These are phyloP conservation scores for Latheticus oryzae DNA, from an alignment of 2,888 invertebrate species.

Conservation along the genomic window DNA sequence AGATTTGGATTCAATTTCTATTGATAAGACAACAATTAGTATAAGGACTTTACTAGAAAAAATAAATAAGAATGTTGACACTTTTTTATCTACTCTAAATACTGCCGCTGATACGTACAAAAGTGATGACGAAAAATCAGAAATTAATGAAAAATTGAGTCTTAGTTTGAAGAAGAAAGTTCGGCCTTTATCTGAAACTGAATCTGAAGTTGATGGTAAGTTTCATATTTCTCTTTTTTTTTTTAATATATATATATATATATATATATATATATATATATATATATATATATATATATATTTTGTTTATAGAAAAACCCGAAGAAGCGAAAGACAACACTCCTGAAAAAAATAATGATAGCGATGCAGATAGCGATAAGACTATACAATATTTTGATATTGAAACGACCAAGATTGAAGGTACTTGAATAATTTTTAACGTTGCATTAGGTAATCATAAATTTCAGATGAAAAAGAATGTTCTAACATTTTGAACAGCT, in stretches of 20 bases:
- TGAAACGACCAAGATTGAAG: too few species aligned
- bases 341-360: slow-evolving; percentile 2
- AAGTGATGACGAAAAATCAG: background rate
- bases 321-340: too few species aligned
- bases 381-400: too few species aligned
- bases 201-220: background rate
- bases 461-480: too few species aligned
- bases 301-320: too few species aligned
- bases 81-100: background rate
- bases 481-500: too few species aligned
- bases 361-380: slow-evolving; percentile 6
- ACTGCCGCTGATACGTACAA: background rate
- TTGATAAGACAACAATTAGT: background rate
- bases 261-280: too few species aligned
- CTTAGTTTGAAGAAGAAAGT: background rate
- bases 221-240: background rate
- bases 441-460: too few species aligned
- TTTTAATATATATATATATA: too few species aligned
- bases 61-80: background rate
- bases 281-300: too few species aligned
- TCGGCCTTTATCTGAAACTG: background rate
- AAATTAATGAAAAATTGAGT: background rate
- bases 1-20: background rate
- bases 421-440: too few species aligned
- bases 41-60: background rate